phyloP scores from a whole-genome alignment of 2,113 vertebrate genomes.

The Paramisgurnus dabryanus region DNA sequence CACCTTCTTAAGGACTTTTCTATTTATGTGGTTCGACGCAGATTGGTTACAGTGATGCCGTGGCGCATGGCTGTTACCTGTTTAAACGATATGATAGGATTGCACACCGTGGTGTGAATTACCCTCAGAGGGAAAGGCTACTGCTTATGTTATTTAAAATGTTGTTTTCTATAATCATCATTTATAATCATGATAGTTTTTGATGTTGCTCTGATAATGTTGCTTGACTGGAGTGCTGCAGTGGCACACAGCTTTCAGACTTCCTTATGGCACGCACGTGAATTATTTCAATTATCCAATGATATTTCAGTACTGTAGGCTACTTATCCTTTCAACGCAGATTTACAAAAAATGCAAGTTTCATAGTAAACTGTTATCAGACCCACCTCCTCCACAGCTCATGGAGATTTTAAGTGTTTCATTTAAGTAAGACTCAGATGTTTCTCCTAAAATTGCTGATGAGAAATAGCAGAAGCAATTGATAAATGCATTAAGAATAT shows the following conservation, averaged over 20 bases:
- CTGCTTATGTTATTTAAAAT: neutral
- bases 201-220: constrained; percentile 37
- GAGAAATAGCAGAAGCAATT: no score
- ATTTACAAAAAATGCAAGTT: no score
- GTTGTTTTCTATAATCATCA: neutral
- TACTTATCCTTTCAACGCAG: no score
- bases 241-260: constrained; percentile 65
- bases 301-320: no score
- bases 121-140: neutral
- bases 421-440: no score
- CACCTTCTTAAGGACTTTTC: constrained; percentile 61
- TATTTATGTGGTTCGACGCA: constrained; percentile 73
- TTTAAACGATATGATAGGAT: constrained; percentile 71
- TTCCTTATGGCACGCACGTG: constrained; percentile 65
- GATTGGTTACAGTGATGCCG: constrained; percentile 59
- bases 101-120: constrained; percentile 54
- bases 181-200: constrained; percentile 53
- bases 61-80: constrained; percentile 58
- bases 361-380: no score
- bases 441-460: no score
- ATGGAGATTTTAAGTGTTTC: no score
- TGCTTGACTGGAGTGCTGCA: constrained; percentile 60
- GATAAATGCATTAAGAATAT: no score
- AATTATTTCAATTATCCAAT: neutral
- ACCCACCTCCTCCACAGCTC: no score